Conservation (phyloP, 2,113 vertebrate species). For the Pygoscelis antarcticus region DNA sequence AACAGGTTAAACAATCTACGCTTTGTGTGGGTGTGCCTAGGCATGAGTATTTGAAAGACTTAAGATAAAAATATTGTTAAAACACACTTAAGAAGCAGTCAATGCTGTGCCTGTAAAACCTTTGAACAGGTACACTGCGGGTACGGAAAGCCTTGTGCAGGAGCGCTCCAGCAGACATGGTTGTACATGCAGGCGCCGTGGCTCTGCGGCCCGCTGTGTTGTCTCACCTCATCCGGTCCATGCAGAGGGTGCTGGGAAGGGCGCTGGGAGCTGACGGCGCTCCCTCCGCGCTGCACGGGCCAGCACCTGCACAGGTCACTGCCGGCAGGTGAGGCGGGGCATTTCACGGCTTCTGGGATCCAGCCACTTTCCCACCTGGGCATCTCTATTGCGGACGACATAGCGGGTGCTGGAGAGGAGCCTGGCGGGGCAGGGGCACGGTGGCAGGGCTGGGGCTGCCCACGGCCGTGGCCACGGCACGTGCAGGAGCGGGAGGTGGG, state of each 20-base stretch:
- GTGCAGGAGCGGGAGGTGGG: neutral
- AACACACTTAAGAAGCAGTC: neutral
- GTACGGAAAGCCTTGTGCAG: rapidly evolving
- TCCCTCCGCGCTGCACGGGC: too few species aligned
- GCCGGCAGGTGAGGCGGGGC: rapidly evolving
- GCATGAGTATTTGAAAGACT: neutral
- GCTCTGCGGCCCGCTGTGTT: neutral
- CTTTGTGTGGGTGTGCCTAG: neutral
- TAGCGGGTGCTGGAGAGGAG: neutral
- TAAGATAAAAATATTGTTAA: neutral
- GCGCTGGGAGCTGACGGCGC: rapidly evolving
- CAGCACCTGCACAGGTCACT: rapidly evolving
- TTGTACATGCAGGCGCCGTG: rapidly evolving
- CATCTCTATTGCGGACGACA: too few species aligned
- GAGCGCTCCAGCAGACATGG: rapidly evolving
- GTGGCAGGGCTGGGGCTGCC: neutral
- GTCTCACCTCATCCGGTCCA: neutral
- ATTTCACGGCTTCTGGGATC: neutral
- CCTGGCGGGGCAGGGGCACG: neutral
- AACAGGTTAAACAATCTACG: neutral
- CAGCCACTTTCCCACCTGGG: too few species aligned
- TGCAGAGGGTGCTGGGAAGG: neutral
- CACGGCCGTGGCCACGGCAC: rapidly evolving
- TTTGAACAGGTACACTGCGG: neutral
- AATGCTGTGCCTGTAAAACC: neutral